Percentiles rank a stretch among this genome's conserved stretches.
These are phyloP conservation scores for Myotis daubentonii DNA, from an alignment of 2,797 vertebrate genomes.

Conservation along the genomic window DNA sequence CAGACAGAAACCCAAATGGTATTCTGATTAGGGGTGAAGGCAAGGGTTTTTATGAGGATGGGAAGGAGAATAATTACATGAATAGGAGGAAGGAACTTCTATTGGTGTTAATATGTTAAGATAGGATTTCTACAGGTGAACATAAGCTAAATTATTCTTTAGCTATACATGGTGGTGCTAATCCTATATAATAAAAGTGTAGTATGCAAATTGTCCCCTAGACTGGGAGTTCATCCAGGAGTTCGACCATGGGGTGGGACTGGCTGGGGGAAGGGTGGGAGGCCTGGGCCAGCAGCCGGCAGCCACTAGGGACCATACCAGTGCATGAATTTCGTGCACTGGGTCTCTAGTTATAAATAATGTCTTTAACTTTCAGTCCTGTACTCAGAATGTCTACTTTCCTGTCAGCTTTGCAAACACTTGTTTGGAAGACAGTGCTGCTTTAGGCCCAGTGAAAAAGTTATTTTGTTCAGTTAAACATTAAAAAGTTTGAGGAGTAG, in stretches of 20 bases:
- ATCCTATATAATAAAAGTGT: too few species aligned
- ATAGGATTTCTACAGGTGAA: not conserved
- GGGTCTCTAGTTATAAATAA: not conserved
- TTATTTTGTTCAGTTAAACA: not conserved
- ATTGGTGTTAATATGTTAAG: not conserved
- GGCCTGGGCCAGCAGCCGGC: too few species aligned
- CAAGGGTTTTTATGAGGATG: not conserved
- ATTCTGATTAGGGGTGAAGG: not conserved
- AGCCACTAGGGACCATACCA: too few species aligned
- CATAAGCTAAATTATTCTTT: not conserved
- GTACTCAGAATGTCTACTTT: not conserved
- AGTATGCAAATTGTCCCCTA: too few species aligned
- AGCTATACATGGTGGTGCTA: not conserved
- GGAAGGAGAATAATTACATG: not conserved
- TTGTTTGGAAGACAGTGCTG: not conserved
- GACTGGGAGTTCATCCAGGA: too few species aligned
- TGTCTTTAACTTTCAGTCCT: not conserved
- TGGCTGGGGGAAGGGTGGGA: too few species aligned
- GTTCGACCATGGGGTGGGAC: too few species aligned
- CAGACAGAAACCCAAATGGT: not conserved
- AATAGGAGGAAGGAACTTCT: not conserved
- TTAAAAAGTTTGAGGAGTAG: not conserved
- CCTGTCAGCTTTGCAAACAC: not conserved
- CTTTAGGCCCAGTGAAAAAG: not conserved
- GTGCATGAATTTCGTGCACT: too few species aligned